Conservation (phyloP, 2,113 vertebrate species). For the Romanogobio albipinnatus region DNA sequence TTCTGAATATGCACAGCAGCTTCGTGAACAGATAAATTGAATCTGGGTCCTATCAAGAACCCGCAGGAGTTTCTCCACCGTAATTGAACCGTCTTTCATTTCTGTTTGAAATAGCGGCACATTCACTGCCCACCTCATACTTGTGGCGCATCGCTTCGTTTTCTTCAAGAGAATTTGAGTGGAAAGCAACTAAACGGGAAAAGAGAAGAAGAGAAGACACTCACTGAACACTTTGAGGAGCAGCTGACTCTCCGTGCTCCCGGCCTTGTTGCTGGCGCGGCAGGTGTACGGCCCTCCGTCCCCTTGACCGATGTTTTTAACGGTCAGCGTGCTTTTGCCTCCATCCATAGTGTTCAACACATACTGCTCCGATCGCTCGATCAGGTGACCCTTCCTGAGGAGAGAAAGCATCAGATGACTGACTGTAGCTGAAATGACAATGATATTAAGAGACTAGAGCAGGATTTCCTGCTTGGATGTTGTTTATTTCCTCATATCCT, state of each 20-base stretch:
- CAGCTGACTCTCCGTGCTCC: slow-evolving; percentile 84
- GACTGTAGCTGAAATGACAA: background rate
- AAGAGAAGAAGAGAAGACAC: slow-evolving; percentile 56
- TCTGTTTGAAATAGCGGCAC: background rate
- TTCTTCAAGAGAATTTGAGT: slow-evolving; percentile 10
- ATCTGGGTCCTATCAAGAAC: slow-evolving; percentile 53
- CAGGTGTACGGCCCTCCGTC: slow-evolving; percentile 89
- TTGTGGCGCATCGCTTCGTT: slow-evolving; percentile 7
- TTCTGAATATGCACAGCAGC: slow-evolving; percentile 62
- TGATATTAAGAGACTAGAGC: too few species aligned
- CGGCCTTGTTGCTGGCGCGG: slow-evolving; percentile 90
- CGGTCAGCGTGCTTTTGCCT: slow-evolving; percentile 82
- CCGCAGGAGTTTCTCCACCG: slow-evolving; percentile 47
- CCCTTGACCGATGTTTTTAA: slow-evolving; percentile 83
- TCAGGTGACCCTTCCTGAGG: slow-evolving; percentile 82
- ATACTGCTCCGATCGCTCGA: slow-evolving; percentile 89
- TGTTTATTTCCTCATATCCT: too few species aligned
- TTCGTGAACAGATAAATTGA: slow-evolving; percentile 68
- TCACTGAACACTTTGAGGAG: slow-evolving; percentile 96
- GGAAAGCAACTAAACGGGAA: slow-evolving; percentile 32
- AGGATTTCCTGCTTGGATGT: too few species aligned
- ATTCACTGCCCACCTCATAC: background rate
- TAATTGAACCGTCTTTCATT: slow-evolving; percentile 46
- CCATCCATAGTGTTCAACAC: slow-evolving; percentile 73
- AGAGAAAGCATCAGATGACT: background rate